Base-by-base conservation (phyloP, 2,888 invertebrate species). In the Machimus rusticus region DNA sequence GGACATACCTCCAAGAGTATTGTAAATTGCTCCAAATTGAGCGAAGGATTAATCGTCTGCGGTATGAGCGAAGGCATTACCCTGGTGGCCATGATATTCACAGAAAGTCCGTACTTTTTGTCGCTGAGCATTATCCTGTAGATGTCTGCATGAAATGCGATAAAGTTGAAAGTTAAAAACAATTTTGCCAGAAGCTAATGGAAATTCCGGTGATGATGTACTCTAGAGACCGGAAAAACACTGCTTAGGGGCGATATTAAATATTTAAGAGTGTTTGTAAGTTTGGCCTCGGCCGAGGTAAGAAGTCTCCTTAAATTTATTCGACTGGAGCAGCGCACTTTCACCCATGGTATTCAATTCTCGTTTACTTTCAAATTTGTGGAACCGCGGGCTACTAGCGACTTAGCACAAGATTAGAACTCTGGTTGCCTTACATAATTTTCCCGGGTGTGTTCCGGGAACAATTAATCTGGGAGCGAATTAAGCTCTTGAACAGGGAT, bases 1-100 rank as follows among this genome's bases (percentile, higher is more conserved):
- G 79, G 37, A 89, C 90, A 88, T 90, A 93, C 93, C 92, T 96
- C 96, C 89, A 97, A 94, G 43, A 98, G 94, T 89, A 94, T 94
- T 87, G 95, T 95, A 91, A 97, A 97, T 93, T 97, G 96, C 89
- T 97, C 97, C 90, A 97, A 93, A 92, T 95, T 96, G 89, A 98
- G 94, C 74, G 95, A 95, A 16, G 98, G 97, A 93, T 98, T 98
- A 88, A 99, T 96, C 1, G 98, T 97, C 92, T 98, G 98, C 28
- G 99, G 99, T 87, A 98, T 95, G 86, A 99, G 94, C 16, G 97
- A 95, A 8, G 99, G 99, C 95, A 99, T 96, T 90, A 98, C 97
- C 91, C 97, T 96, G 14, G 97, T 98, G 8, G 99, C 99, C 96
- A 99, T 97, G 90, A 98, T 94, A 91, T 96, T 97, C 79, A 98